phyloP scores from a whole-genome alignment of 1,140 invertebrate genomes.

The Zaprionus tsacasi region DNA sequence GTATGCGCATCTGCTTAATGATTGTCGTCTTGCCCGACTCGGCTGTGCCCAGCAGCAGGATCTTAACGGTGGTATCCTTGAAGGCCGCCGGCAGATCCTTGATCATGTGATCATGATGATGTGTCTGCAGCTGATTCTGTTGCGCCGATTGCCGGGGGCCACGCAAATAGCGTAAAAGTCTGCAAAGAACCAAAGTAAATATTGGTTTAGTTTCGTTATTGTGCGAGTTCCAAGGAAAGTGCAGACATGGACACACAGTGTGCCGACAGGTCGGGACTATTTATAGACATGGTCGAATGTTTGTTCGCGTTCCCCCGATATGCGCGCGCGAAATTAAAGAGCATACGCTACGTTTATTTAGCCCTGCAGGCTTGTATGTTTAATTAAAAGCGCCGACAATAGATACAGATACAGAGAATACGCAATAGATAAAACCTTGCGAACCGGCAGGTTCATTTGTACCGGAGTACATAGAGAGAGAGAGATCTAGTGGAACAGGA shows the following conservation, averaged over 20 bases:
- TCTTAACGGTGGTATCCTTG: slow-evolving; percentile 86
- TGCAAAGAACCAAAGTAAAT: slow-evolving; percentile 48
- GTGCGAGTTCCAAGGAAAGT: slow-evolving; percentile 69
- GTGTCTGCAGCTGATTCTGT: slow-evolving; percentile 23
- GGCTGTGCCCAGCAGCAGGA: slow-evolving; percentile 88
- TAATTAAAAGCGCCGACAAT: slow-evolving; percentile 72
- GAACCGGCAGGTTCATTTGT: neutral
- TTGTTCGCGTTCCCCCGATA: slow-evolving; percentile 47
- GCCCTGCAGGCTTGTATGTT: slow-evolving; percentile 61
- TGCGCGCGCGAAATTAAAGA: slow-evolving; percentile 43
- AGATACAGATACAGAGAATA: slow-evolving; percentile 38
- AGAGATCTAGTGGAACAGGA: neutral
- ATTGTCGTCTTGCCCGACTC: slow-evolving; percentile 92
- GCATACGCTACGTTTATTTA: slow-evolving; percentile 51
- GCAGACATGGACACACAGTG: neutral
- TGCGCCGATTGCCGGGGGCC: slow-evolving; percentile 37
- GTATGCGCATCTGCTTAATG: slow-evolving; percentile 93
- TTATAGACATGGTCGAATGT: slow-evolving; percentile 61
- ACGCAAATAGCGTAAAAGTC: slow-evolving; percentile 80
- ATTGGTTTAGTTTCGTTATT: slow-evolving; percentile 55
- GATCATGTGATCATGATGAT: slow-evolving; percentile 59
- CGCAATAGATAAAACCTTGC: slow-evolving; percentile 67
- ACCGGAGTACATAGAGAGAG: neutral
- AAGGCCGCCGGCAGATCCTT: slow-evolving; percentile 61
- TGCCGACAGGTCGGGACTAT: slow-evolving; percentile 49